Conservation (phyloP, 2,888 invertebrate species). For the Rotaria macrura region DNA sequence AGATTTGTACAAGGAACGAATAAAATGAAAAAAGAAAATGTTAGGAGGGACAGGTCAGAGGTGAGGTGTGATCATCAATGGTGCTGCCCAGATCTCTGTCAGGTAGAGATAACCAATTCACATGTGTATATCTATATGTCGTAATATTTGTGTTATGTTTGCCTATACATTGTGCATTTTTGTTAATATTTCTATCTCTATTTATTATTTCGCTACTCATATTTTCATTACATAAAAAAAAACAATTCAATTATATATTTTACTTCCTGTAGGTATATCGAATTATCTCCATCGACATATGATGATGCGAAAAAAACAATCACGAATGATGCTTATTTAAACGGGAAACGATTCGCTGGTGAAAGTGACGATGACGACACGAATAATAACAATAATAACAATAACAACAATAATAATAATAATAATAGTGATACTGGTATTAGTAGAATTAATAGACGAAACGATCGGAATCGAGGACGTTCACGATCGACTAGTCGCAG, state of each 20-base stretch:
- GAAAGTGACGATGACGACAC: not conserved
- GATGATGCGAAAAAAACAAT: not conserved
- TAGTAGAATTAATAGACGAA: no score
- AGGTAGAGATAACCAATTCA: not conserved
- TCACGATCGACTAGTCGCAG: not conserved
- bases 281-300: slow-evolving; percentile 5
- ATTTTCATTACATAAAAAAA: no score
- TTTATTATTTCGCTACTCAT: not conserved
- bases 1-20: not conserved
- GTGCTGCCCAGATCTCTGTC: not conserved
- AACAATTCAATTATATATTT: no score
- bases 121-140: not conserved
- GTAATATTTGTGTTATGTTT: not conserved
- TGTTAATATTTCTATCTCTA: not conserved
- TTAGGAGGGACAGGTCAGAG: not conserved
- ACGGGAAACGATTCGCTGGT: not conserved
- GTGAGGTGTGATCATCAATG: not conserved
- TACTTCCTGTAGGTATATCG: not conserved
- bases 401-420: no score
- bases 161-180: not conserved
- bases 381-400: not conserved
- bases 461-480: not conserved
- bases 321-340: not conserved
- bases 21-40: not conserved
- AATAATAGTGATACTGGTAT: no score